Evolutionary conservation across 2,888 invertebrate genomes (phyloP), one percentile per base, ranked within the genome.

Genomic region (Drosophila silvestris): DNA sequence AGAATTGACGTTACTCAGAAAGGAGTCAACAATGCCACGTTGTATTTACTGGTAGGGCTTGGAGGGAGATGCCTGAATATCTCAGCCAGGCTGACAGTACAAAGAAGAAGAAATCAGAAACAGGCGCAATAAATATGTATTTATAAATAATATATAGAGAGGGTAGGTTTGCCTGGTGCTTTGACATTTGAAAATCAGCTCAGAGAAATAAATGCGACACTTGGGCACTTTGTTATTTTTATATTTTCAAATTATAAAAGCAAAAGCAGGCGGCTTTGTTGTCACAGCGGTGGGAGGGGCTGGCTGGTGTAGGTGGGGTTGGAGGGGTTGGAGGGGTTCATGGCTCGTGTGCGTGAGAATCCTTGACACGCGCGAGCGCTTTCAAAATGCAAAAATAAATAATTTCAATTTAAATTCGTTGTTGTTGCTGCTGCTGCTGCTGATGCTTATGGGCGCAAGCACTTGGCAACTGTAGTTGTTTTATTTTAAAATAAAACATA

Each of bases 211-310:
- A 82, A 54, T 59, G 78, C 74, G 74, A 74, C 75, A 47, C 47
- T 47, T 47, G 47, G 76, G 69, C 72, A 77, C 66, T 70, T 82
- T 88, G 90, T 87, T 86, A 90, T 91, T 90, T 91, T 87, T 89
- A 91, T 90, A 90, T 90, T 89, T 87, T 90, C 83, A 90, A 87
- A 87, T 91, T 91, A 91, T 83, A 91, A 87, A 88, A 79, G 78
- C 71, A 89, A 84, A 85, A 68, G 75, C 80, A 72, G 35, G 61
- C 76, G 82, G 74, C 82, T 87, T 79, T 87, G 80, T 76, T 87
- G 74, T 78, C 87, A 50, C 70, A 63, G 57, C 19, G 32, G 33
- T 37, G 35, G 19, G 39, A 14, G 44, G 37, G 30, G 51, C 10
- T 35, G 50, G 19, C 39, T 50, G 7, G 37, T 28, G 28, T 41